These are phyloP conservation scores for Boulengeromyrus knoepffleri DNA, from an alignment of 2,113 vertebrate genomes.

Conservation along the genomic window DNA sequence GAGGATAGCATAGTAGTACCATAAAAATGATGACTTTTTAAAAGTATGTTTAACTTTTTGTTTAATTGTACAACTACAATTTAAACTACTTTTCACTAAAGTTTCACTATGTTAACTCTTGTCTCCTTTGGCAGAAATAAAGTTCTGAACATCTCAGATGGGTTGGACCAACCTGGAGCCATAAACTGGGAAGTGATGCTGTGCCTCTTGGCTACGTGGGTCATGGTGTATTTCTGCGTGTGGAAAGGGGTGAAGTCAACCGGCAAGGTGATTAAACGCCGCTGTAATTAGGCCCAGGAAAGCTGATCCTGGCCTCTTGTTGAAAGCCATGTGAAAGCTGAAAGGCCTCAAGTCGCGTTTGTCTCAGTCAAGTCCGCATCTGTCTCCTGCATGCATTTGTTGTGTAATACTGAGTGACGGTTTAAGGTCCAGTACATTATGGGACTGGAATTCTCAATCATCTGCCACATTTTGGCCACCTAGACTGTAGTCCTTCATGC, in stretches of 20 bases:
- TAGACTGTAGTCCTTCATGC: neutral
- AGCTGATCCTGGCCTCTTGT: neutral
- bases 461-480: neutral
- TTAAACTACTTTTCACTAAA: neutral
- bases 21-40: neutral
- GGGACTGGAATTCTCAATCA: neutral
- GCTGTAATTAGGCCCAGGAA: neutral
- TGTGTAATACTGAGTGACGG: neutral
- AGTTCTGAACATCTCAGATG: conserved; percentile 64
- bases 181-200: conserved; percentile 66
- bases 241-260: conserved; percentile 77
- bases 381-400: neutral
- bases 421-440: neutral
- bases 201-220: conserved; percentile 65
- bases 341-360: neutral
- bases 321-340: conserved; percentile 5
- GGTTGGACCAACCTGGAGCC: conserved; percentile 50
- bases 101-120: neutral
- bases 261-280: conserved; percentile 53
- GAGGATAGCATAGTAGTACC: neutral
- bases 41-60: neutral
- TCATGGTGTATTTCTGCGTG: conserved; percentile 72
- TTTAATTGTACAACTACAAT: neutral
- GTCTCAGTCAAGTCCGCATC: neutral
- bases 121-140: conserved; percentile 53